These are phyloP conservation scores for Ceratothoa steindachneri DNA, from an alignment of 2,888 invertebrate species.

Conservation along the genomic window DNA sequence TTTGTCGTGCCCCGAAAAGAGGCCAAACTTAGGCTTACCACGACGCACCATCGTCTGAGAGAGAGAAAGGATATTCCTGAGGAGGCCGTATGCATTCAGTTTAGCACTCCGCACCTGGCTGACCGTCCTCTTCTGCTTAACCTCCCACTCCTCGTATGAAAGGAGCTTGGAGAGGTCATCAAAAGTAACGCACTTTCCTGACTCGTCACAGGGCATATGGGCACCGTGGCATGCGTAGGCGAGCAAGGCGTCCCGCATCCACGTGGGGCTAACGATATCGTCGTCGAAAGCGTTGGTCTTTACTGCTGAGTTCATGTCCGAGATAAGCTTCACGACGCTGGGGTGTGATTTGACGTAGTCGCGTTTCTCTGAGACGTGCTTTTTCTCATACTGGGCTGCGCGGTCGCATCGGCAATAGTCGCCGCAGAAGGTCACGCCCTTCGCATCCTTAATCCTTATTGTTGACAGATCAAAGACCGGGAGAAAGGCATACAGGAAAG, in stretches of 20 bases:
- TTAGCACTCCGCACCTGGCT: constrained; percentile 59
- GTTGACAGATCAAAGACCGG: constrained; percentile 64
- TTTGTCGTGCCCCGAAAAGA: constrained; percentile 89
- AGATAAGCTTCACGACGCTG: constrained; percentile 67
- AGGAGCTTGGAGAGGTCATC: constrained; percentile 74
- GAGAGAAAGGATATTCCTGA: constrained; percentile 74
- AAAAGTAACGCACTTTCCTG: constrained; percentile 57
- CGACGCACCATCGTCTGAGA: constrained; percentile 77
- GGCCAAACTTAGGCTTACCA: constrained; percentile 67
- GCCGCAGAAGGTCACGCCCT: constrained; percentile 79
- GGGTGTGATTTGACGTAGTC: constrained; percentile 69
- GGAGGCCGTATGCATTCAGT: constrained; percentile 74
- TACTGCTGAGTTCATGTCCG: constrained; percentile 49
- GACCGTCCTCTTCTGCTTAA: constrained; percentile 59
- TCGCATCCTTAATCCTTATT: constrained; percentile 68
- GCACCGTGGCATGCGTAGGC: constrained; percentile 81
- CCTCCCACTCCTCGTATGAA: constrained; percentile 76
- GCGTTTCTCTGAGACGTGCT: constrained; percentile 60
- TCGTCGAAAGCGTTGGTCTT: constrained; percentile 50
- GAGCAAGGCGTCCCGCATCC: constrained; percentile 73
- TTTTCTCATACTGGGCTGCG: constrained; percentile 35
- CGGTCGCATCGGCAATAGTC: constrained; percentile 62
- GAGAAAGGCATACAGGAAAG: constrained; percentile 69
- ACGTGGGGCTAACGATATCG: constrained; percentile 63
- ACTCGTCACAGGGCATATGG: constrained; percentile 67